These are phyloP conservation scores for Vespertilio murinus DNA, from an alignment of 2,797 vertebrate genomes.

Conservation along the genomic window DNA sequence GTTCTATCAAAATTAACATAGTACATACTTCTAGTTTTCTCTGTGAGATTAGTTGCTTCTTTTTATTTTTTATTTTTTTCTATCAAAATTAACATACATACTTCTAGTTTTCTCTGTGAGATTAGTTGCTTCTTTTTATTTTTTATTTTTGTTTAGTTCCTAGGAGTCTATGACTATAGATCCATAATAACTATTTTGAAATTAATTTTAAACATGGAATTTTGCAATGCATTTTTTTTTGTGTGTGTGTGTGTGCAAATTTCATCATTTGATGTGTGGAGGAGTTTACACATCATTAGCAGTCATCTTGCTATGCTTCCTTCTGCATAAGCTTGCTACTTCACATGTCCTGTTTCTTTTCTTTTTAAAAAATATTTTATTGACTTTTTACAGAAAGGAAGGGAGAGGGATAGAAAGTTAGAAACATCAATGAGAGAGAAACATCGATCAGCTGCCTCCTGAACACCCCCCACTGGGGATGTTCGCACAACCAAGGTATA, in stretches of 20 bases:
- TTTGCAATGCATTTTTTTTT: not conserved
- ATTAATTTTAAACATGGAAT: not conserved
- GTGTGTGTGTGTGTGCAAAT: not conserved
- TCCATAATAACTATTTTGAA: not conserved
- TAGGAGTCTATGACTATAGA: not conserved
- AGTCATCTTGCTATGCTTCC: no score
- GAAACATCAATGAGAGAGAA: no score
- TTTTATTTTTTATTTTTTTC: not conserved
- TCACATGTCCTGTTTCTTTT: no score
- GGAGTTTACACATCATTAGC: not conserved
- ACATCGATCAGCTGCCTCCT: no score
- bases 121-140: not conserved
- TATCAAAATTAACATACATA: not conserved
- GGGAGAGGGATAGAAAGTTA: no score
- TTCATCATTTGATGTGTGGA: not conserved
- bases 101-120: not conserved
- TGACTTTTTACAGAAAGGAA: no score
- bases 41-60: not conserved
- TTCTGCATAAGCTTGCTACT: not conserved
- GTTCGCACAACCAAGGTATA: no score
- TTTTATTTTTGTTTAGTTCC: not conserved
- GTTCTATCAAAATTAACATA: not conserved
- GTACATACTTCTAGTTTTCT: not conserved
- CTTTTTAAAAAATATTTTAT: no score
- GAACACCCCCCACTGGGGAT: no score